Conservation (phyloP, 1,140 invertebrate genomes). For the Oryctes rhinoceros region DNA sequence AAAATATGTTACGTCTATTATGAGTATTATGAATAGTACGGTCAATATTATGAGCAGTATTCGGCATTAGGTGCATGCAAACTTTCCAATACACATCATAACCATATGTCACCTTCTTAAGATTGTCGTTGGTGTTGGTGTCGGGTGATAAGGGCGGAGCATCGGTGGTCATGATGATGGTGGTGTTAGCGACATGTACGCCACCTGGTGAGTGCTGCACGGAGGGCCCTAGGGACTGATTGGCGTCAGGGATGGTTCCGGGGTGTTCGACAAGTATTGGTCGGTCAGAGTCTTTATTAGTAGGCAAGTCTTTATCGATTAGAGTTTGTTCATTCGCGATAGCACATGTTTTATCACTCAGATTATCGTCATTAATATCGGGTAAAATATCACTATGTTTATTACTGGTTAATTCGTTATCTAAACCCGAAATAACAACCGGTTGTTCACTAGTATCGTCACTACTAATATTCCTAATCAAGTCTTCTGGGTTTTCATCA, state of each 20-base stretch:
- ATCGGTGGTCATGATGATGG: conserved; percentile 13
- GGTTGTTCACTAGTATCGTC: neutral
- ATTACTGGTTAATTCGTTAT: neutral
- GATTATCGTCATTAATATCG: neutral
- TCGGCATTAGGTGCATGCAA: conserved; percentile 33
- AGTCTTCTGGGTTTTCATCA: neutral
- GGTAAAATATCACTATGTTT: neutral
- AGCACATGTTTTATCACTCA: neutral
- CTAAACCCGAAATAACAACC: neutral
- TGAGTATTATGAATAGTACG: neutral
- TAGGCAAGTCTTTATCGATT: neutral
- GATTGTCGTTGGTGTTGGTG: neutral
- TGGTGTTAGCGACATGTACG: conserved; percentile 9
- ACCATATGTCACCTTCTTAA: conserved; percentile 37
- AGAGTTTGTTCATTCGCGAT: neutral
- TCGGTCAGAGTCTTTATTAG: conserved; percentile 12
- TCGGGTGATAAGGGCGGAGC: neutral
- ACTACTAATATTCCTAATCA: neutral
- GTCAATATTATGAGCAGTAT: conserved; percentile 13
- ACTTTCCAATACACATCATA: conserved; percentile 35
- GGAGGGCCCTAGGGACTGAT: conserved; percentile 51
- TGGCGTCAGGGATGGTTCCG: neutral
- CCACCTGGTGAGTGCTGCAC: conserved; percentile 51
- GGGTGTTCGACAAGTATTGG: neutral
- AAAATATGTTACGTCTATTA: conserved; percentile 18